phyloP scores from a whole-genome alignment of 2,113 vertebrate genomes.

The Gallinago undulata region DNA sequence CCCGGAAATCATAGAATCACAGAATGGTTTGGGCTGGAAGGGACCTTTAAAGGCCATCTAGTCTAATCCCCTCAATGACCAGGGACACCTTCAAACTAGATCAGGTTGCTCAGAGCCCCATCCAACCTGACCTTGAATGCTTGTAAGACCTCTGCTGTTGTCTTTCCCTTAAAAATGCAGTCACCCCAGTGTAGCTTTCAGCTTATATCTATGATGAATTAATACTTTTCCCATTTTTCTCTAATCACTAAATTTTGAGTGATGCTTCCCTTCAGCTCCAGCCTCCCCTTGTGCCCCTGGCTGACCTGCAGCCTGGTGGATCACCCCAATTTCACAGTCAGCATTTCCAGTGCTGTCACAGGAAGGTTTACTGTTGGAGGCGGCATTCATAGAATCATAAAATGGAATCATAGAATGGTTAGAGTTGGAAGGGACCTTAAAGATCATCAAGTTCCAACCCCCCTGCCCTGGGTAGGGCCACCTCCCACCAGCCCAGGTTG shows the following conservation, averaged over 20 bases:
- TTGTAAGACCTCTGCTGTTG: not conserved
- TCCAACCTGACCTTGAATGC: not conserved
- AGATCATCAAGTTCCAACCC: too few species aligned
- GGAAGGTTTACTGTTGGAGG: not conserved
- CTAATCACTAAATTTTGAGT: not conserved
- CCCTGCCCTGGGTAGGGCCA: too few species aligned
- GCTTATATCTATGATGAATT: not conserved
- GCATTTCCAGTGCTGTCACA: not conserved
- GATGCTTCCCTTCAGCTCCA: not conserved
- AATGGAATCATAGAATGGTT: too few species aligned
- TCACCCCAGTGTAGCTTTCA: not conserved
- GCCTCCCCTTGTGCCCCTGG: fast-evolving
- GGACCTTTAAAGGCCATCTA: not conserved
- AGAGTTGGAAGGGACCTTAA: too few species aligned
- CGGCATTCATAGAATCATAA: too few species aligned
- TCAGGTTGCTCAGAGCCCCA: not conserved
- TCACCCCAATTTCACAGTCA: not conserved
- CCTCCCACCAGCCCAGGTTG: too few species aligned
- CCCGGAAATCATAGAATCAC: not conserved
- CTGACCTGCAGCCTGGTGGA: not conserved
- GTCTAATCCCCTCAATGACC: not conserved
- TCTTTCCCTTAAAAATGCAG: not conserved
- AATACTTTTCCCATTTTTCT: not conserved
- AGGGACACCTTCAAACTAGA: not conserved
- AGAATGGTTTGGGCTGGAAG: not conserved